Evolutionary conservation across 2,797 vertebrate species (phyloP), one percentile per base, ranked within the genome.

Genomic region (Emys orbicularis): DNA sequence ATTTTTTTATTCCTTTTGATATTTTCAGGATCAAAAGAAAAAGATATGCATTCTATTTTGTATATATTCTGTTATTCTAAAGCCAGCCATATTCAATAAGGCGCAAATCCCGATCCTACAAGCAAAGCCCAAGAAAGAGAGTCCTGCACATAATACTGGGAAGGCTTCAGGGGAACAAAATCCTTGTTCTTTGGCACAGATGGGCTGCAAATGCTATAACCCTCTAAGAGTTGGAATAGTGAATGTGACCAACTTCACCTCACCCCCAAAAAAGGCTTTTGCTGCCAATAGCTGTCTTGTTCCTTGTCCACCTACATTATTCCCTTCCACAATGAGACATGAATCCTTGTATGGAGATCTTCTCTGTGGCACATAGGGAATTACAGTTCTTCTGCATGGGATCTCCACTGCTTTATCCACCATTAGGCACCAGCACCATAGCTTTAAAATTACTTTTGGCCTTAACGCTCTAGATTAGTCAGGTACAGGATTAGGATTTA

Each of bases 1-100:
- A 49, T 49, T 1, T 84, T 82, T 94, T 86, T 77, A 50, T 91
- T 89, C 83, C 61, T 95, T 83, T 93, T 81, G 37, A 57, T 37
- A 82, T 84, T 83, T 88, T 87, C 59, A 85, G 23, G 27, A 49
- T 81, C 68, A 85, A 86, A 49, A 85, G 44, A 59, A 76, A 15
- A 86, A 83, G 57, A 81, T n/a, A 80, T 12, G 87, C 37, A 80
- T 88, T 74, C 44, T 83, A 74, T 56, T 92, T 41, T 34, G 50
- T 56, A 86, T n/a, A 61, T 83, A 80, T 59, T 53, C 54, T 18
- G 3, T 82, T 65, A 29, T 81, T 88, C 5, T 82, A 49, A 65
- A 88, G 13, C 6, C 52, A 86, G 25, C 5, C 34, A 87, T 84
- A 77, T n/a, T 89, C 21, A 13, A 25, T 74, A 59, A 84, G 81